phyloP scores from a whole-genome alignment of 2,797 vertebrate genomes.

The Ptychadena robeensis region DNA sequence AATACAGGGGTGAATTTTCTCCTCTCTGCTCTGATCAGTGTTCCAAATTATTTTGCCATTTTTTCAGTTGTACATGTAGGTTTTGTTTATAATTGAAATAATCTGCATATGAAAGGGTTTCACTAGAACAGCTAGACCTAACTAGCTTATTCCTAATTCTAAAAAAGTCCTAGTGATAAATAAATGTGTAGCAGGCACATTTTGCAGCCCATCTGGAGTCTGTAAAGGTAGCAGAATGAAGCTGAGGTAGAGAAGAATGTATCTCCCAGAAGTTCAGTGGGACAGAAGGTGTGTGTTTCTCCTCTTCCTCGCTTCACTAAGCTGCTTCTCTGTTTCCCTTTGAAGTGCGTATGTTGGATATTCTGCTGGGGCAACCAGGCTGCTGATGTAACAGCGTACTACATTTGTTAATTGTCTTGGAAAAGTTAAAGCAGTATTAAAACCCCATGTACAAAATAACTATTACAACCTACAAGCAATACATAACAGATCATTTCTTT shows the following conservation, averaged over 20 bases:
- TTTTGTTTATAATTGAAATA: background rate
- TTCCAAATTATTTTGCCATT: too few relatives aligned
- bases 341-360: background rate
- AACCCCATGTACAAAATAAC: too few relatives aligned
- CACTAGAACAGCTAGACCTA: background rate
- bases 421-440: background rate
- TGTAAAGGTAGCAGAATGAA: background rate
- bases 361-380: background rate
- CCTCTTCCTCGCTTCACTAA: background rate
- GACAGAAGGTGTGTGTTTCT: background rate
- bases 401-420: background rate
- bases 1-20: too few relatives aligned
- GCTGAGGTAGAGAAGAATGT: background rate
- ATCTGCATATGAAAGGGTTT: too few relatives aligned
- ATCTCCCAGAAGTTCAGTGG: background rate
- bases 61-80: too few relatives aligned
- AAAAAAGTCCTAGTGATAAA: background rate
- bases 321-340: background rate
- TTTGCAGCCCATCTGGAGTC: background rate
- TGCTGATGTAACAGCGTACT: background rate
- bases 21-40: too few relatives aligned
- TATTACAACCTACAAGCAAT: too few relatives aligned
- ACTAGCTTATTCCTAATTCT: too few relatives aligned
- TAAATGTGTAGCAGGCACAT: background rate
- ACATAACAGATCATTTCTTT: too few relatives aligned